These are phyloP conservation scores for Smittia sp. DNA, from an alignment of 2,888 invertebrate species.

Conservation along the genomic window DNA sequence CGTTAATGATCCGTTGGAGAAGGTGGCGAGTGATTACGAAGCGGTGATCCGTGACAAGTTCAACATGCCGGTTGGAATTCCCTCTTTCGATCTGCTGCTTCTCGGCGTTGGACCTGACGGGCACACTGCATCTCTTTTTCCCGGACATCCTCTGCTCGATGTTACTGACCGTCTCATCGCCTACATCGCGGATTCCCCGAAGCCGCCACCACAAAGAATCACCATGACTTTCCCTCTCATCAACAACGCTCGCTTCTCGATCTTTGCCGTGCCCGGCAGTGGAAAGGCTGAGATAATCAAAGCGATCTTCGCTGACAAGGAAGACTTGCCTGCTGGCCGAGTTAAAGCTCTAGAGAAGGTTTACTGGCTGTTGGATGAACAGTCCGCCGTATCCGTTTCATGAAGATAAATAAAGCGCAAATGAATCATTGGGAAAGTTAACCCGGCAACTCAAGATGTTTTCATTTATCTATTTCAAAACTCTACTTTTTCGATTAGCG, in stretches of 20 bases:
- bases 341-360: constrained; percentile 72
- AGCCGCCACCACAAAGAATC: constrained; percentile 86
- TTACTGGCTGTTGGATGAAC: constrained; percentile 63
- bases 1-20: constrained; percentile 46
- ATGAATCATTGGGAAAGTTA: background rate
- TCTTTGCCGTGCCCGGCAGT: constrained; percentile 81
- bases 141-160: constrained; percentile 65
- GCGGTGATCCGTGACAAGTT: constrained; percentile 47
- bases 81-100: constrained; percentile 81
- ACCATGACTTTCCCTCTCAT: constrained; percentile 90
- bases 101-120: constrained; percentile 98
- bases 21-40: constrained; percentile 51
- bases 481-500: no score
- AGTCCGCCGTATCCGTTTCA: constrained; percentile 50
- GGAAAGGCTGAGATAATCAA: constrained; percentile 87
- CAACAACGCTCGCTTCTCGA: constrained; percentile 77
- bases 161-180: constrained; percentile 71
- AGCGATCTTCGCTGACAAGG: constrained; percentile 71
- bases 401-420: background rate
- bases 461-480: background rate
- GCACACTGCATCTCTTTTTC: constrained; percentile 96
- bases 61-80: constrained; percentile 55
- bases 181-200: constrained; percentile 88
- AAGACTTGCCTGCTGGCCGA: constrained; percentile 72
- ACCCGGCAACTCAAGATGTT: background rate